phyloP scores from a whole-genome alignment of 2,113 vertebrate genomes.

The Panthera leo region DNA sequence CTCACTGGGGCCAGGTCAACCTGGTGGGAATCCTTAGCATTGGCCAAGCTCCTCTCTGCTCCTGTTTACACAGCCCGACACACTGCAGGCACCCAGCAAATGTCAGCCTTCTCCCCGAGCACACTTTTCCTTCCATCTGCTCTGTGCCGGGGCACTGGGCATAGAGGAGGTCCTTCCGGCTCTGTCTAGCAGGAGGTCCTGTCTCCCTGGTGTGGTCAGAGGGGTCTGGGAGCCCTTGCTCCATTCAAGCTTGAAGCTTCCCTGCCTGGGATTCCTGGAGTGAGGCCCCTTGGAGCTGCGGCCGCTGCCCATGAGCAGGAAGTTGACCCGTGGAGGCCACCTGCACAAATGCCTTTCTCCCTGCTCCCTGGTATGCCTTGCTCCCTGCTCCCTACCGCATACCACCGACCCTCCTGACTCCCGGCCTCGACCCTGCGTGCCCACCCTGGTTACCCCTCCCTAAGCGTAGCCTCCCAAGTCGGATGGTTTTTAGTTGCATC shows the following conservation, averaged over 20 bases:
- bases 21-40: neutral
- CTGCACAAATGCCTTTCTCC: fast-evolving
- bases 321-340: neutral
- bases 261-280: neutral
- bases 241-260: neutral
- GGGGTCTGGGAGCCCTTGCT: neutral
- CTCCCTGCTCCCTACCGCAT: neutral
- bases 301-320: neutral
- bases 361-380: neutral
- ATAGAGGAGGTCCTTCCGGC: neutral
- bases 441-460: neutral
- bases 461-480: neutral
- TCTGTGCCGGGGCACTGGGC: neutral
- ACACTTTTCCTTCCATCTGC: neutral
- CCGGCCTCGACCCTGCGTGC: neutral
- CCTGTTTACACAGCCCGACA: neutral
- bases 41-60: neutral
- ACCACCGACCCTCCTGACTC: fast-evolving
- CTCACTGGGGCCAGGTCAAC: neutral
- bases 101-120: neutral
- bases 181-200: neutral
- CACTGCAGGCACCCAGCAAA: neutral
- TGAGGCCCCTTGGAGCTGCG: neutral
- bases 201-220: neutral
- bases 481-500: neutral